Conservation (phyloP, 2,113 vertebrate species). For the Antigone vipio region DNA sequence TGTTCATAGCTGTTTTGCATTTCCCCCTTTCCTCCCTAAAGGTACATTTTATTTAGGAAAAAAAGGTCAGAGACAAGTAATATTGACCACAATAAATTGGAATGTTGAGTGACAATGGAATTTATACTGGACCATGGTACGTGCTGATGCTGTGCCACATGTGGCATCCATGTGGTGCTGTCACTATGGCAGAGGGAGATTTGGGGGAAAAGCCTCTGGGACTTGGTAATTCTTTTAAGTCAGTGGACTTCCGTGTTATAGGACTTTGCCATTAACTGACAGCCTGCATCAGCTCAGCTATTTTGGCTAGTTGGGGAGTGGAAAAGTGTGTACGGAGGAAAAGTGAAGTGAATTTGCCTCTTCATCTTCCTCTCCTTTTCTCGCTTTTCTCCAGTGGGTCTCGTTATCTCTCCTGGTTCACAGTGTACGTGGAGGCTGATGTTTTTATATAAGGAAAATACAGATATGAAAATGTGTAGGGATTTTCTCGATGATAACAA, state of each 20-base stretch:
- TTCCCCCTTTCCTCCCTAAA: background rate
- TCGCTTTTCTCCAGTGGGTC: background rate
- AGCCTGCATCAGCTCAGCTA: background rate
- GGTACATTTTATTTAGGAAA: background rate
- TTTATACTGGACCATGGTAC: background rate
- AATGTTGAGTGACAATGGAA: background rate
- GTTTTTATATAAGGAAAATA: background rate
- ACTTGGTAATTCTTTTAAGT: background rate
- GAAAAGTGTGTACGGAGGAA: background rate
- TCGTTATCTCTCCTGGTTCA: background rate
- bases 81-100: background rate
- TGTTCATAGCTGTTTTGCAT: background rate
- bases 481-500: background rate
- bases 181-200: background rate
- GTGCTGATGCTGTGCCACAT: background rate
- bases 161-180: background rate
- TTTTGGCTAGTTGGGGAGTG: background rate
- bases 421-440: accelerated
- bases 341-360: background rate
- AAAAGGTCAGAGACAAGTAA: background rate
- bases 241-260: background rate
- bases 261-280: background rate
- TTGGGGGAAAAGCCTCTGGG: background rate
- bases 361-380: background rate
- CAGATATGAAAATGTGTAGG: background rate